Evolutionary conservation across 2,113 vertebrate genomes (phyloP).

Genomic region (Willisornis vidua): DNA sequence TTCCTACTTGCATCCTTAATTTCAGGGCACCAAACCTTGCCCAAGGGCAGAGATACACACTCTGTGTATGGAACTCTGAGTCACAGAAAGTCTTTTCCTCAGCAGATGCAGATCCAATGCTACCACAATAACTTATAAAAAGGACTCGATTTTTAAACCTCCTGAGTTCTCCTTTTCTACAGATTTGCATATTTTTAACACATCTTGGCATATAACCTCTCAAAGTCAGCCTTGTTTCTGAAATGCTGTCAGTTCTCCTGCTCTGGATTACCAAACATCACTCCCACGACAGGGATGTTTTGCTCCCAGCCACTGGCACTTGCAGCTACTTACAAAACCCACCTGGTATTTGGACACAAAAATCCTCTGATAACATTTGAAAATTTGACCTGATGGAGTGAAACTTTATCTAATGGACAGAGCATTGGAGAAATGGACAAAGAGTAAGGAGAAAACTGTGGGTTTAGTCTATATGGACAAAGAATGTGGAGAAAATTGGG

Average conservation of each 20-base stretch:
- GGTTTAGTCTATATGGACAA: neutral
- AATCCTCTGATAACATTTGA: neutral
- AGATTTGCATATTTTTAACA: neutral
- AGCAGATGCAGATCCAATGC: neutral
- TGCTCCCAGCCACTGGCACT: neutral
- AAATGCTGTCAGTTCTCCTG: neutral
- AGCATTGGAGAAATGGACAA: neutral
- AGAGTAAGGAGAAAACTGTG: neutral
- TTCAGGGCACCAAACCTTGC: neutral
- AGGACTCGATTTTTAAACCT: neutral
- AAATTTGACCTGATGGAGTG: neutral
- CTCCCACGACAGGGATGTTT: neutral
- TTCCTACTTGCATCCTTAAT: neutral
- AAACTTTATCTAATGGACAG: neutral
- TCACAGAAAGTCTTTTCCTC: neutral
- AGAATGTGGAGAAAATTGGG: neutral
- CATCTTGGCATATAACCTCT: neutral
- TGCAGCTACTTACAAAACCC: neutral
- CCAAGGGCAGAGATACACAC: neutral
- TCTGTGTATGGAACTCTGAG: neutral
- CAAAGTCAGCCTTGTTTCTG: neutral
- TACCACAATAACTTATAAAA: neutral
- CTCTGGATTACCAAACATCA: neutral
- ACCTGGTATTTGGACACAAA: neutral
- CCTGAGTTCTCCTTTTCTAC: neutral